Evolutionary conservation across 2,888 invertebrate species (phyloP), one percentile per base, ranked within the genome.

Genomic region (Andrena bicolor): DNA sequence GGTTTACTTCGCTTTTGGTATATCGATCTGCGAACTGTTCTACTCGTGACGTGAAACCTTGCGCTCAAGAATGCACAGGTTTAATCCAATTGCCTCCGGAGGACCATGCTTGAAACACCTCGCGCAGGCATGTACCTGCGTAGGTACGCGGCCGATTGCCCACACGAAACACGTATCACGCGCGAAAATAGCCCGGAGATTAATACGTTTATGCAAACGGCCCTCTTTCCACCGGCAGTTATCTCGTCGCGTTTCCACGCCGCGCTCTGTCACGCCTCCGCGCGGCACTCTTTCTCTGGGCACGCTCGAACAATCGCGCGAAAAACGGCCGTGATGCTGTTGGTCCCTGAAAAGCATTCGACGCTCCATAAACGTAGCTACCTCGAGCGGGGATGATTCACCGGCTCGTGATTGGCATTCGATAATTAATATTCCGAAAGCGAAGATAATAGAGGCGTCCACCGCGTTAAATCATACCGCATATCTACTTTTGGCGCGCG

Each of bases 121-220:
- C 35, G 16, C 20, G 32, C 32, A 72, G 63, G 53, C 58, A 65
- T 51, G 61, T 48, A 65, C 56, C 66, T 68, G 77, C 77, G 72
- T 72, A 78, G 65, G 75, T 65, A 58, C 48, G 60, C 56, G 16
- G n/a, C 10, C 61, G 53, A 72, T 65, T 72, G 71, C 84, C 77
- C 69, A 78, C 76, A 23, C 82, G 65, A 69, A 84, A 71, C 51
- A 30, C 66, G 48, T 82, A 83, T 88, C 88, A 85, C 65, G 83
- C 77, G 79, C 88, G 87, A 87, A 89, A 89, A 89, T 90, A 90
- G 86, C 85, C 80, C 75, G 65, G 74, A 73, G 73, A 58, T 78
- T 72, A 81, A 86, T 80, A 76, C 63, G 72, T 63, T 80, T 72
- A 72, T 77, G 76, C 63, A 65, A 74, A 74, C 53, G n/a, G 53